Evolutionary conservation across 2,888 invertebrate genomes (phyloP).

Genomic region (Tryphoninae sp.): DNA sequence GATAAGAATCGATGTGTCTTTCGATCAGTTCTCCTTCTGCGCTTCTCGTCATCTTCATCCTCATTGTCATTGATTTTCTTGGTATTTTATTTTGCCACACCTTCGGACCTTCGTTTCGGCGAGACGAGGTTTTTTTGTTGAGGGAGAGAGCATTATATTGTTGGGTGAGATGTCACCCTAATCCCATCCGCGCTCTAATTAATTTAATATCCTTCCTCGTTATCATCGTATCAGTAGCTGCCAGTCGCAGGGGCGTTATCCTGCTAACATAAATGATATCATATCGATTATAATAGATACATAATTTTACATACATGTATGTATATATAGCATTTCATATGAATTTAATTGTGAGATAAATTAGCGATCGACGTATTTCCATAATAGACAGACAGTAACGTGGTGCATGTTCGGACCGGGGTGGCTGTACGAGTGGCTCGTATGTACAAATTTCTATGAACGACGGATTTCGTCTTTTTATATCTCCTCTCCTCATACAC

Average conservation of each 20-base stretch:
- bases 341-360: no score
- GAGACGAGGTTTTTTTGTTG: slow-evolving; percentile 41
- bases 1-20: slow-evolving; percentile 39
- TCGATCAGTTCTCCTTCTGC: slow-evolving; percentile 19
- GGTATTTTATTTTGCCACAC: slow-evolving; percentile 44
- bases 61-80: background rate
- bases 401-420: no score
- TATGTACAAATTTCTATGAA: no score
- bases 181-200: slow-evolving; percentile 64
- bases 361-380: no score
- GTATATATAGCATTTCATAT: no score
- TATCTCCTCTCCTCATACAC: no score
- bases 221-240: slow-evolving; percentile 62
- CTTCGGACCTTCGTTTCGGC: slow-evolving; percentile 28
- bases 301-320: background rate
- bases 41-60: slow-evolving; percentile 26
- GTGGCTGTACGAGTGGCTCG: no score
- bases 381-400: no score
- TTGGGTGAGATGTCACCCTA: slow-evolving; percentile 62
- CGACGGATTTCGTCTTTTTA: no score
- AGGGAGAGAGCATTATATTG: slow-evolving; percentile 52
- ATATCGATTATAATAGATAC: background rate
- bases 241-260: slow-evolving; percentile 59
- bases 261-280: slow-evolving; percentile 42
- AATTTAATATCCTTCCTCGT: slow-evolving; percentile 63